These are phyloP conservation scores for Phengaris arion DNA, from an alignment of 2,888 invertebrate genomes.

Conservation along the genomic window DNA sequence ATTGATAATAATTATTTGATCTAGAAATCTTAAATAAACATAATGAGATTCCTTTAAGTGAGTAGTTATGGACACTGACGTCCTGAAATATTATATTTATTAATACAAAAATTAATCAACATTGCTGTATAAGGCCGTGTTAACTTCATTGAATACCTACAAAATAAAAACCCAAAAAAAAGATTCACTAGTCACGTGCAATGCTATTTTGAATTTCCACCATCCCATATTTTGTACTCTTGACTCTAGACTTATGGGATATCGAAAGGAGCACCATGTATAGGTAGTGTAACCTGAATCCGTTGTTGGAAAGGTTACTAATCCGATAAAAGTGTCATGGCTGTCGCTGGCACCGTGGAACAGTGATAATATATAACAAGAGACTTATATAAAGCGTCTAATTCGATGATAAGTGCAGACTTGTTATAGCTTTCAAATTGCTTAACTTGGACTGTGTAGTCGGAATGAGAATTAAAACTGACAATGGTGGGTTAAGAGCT, in stretches of 20 bases:
- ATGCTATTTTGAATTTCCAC: too few species aligned
- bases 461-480: neutral
- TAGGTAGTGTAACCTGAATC: constrained; percentile 18
- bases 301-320: constrained; percentile 26
- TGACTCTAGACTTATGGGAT: neutral
- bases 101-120: too few species aligned
- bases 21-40: too few species aligned
- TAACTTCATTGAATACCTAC: too few species aligned
- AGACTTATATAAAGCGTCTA: constrained; percentile 25
- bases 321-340: constrained; percentile 21
- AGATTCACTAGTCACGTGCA: too few species aligned
- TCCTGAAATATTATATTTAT: too few species aligned
- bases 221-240: too few species aligned
- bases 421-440: neutral
- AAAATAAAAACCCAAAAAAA: too few species aligned
- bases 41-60: too few species aligned
- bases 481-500: neutral
- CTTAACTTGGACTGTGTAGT: neutral
- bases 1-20: too few species aligned
- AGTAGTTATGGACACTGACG: too few species aligned
- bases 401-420: constrained; percentile 1
- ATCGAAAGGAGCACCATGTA: neutral
- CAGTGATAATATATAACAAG: constrained; percentile 20
- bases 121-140: too few species aligned
- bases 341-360: constrained; percentile 6